Evolutionary conservation across 1,140 invertebrate species (phyloP).

Genomic region (Apis dorsata): DNA sequence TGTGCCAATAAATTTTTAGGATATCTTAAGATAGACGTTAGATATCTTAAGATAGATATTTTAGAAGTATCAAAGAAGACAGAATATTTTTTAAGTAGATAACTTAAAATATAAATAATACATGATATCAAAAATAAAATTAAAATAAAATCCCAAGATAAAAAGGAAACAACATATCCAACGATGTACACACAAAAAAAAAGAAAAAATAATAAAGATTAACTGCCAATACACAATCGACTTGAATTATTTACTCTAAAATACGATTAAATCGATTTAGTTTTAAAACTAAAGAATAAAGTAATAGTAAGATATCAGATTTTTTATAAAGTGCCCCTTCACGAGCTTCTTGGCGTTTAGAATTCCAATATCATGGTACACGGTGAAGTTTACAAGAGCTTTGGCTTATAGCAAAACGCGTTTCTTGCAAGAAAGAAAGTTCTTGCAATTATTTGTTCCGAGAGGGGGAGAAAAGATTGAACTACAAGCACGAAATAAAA

Average conservation of each 20-base stretch:
- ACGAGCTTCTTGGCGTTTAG: too few relatives aligned
- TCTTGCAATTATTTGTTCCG: conserved; percentile 2
- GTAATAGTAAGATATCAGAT: neutral
- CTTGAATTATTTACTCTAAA: neutral
- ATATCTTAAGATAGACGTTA: too few relatives aligned
- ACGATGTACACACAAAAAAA: neutral
- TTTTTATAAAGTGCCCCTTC: neutral
- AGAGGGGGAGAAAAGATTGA: neutral
- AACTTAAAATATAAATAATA: too few relatives aligned
- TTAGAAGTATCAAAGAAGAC: too few relatives aligned
- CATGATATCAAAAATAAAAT: too few relatives aligned
- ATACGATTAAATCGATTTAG: neutral
- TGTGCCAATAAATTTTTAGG: too few relatives aligned
- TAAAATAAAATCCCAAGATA: too few relatives aligned
- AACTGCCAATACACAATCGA: neutral
- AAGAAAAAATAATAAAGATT: neutral
- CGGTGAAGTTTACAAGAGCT: neutral
- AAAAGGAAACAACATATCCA: neutral
- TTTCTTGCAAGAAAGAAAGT: neutral
- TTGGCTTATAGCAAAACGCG: neutral
- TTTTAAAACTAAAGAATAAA: neutral
- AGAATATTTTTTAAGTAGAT: too few relatives aligned
- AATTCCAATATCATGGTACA: neutral
- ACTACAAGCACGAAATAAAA: neutral
- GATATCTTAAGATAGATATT: too few relatives aligned